phyloP scores from a whole-genome alignment of 2,888 invertebrate species.

The Lycophotia porphyrea region DNA sequence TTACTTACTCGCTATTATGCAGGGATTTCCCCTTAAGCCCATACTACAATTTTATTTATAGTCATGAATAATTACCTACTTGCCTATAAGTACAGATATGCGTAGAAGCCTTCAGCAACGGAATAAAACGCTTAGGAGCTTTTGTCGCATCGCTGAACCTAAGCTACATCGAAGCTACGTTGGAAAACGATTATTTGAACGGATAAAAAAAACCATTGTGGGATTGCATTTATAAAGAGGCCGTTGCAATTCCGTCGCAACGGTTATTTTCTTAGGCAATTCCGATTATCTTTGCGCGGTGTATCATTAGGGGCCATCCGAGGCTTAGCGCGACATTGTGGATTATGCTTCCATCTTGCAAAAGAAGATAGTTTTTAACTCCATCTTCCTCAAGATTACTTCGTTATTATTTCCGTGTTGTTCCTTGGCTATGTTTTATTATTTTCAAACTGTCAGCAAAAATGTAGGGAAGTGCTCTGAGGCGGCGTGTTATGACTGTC shows the following conservation, averaged over 20 bases:
- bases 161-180: slow-evolving; percentile 39
- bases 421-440: slow-evolving; percentile 48
- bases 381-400: slow-evolving; percentile 49
- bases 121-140: slow-evolving; percentile 47
- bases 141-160: slow-evolving; percentile 42
- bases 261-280: slow-evolving; percentile 74
- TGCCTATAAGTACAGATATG: slow-evolving; percentile 34
- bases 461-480: slow-evolving; percentile 46
- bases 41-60: slow-evolving; percentile 66
- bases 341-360: slow-evolving; percentile 73
- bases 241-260: slow-evolving; percentile 67
- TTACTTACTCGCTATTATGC: slow-evolving; percentile 64
- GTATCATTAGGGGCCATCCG: slow-evolving; percentile 78
- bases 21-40: slow-evolving; percentile 62
- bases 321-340: slow-evolving; percentile 66
- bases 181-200: slow-evolving; percentile 49
- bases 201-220: slow-evolving; percentile 52
- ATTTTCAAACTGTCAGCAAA: slow-evolving; percentile 49
- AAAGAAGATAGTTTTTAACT: slow-evolving; percentile 63
- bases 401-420: slow-evolving; percentile 51
- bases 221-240: slow-evolving; percentile 59
- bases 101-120: slow-evolving; percentile 25
- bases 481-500: slow-evolving; percentile 44
- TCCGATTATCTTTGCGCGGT: slow-evolving; percentile 74
- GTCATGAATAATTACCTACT: slow-evolving; percentile 64